Conservation (phyloP, 30 jellyfish, hydroid and myxozoan species). For the Nemopilema nomurai region DNA sequence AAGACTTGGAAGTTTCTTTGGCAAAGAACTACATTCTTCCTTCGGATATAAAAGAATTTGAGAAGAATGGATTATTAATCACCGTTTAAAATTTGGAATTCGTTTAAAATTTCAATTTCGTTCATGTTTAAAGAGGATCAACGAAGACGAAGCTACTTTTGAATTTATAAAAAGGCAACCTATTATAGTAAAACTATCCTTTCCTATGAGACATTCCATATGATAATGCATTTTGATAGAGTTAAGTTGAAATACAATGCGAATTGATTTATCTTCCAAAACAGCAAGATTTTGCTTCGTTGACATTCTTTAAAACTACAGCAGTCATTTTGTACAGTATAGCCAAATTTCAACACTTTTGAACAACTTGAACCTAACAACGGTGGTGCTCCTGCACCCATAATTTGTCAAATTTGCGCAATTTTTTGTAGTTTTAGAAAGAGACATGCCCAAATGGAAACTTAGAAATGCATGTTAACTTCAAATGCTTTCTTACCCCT, state of each 20-base stretch:
- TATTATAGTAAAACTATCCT: not conserved
- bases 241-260: not conserved
- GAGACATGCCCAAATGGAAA: not conserved
- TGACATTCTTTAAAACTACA: not conserved
- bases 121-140: not conserved
- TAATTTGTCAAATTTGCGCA: not conserved
- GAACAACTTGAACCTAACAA: not conserved
- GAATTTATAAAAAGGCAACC: not conserved
- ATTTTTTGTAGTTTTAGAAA: not conserved
- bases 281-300: not conserved
- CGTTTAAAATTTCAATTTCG: not conserved
- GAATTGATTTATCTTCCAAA: not conserved
- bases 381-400: not conserved
- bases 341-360: not conserved
- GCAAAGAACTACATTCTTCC: not conserved
- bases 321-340: not conserved
- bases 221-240: not conserved
- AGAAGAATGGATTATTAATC: not conserved
- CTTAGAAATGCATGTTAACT: not conserved
- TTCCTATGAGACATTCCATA: not conserved
- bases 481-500: not conserved
- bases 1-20: not conserved
- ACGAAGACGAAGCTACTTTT: not conserved
- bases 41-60: not conserved
- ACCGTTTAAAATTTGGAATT: not conserved